Evolutionary conservation across 2,797 vertebrate genomes (phyloP).

Genomic region (Furcifer pardalis): DNA sequence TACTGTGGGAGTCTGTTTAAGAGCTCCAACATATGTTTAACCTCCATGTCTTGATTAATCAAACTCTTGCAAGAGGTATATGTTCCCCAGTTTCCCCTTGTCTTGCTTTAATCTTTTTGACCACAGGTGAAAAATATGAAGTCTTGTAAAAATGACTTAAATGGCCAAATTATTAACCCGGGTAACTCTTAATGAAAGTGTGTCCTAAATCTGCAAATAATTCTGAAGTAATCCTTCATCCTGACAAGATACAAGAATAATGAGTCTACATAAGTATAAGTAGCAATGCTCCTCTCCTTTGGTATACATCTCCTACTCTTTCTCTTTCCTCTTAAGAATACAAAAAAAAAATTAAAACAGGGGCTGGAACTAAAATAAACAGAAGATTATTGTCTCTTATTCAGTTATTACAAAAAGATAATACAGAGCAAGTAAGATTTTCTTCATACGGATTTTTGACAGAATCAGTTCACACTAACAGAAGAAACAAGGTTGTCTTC

Average conservation of each 20-base stretch:
- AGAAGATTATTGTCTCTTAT: no score
- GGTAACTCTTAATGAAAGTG: not conserved
- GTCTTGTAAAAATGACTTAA: not conserved
- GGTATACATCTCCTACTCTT: no score
- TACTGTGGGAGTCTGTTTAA: not conserved
- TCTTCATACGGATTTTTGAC: no score
- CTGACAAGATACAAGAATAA: not conserved
- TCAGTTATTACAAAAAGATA: no score
- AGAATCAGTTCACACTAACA: no score
- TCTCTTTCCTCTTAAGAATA: no score
- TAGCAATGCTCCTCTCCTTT: no score
- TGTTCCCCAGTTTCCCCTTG: not conserved
- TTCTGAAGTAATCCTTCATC: slow-evolving; percentile 7
- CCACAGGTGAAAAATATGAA: slow-evolving; percentile 3
- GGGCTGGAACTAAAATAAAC: no score
- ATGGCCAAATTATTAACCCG: not conserved
- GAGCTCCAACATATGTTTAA: not conserved
- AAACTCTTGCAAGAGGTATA: slow-evolving; percentile 3
- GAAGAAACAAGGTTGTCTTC: no score
- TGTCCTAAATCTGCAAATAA: slow-evolving; percentile 25
- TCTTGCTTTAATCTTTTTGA: not conserved
- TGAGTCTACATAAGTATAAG: no score
- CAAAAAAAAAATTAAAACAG: no score
- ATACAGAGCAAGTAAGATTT: no score
- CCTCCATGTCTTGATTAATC: not conserved